These are phyloP conservation scores for Drosophila bifasciata DNA, from an alignment of 1,140 invertebrate genomes.

Conservation along the genomic window DNA sequence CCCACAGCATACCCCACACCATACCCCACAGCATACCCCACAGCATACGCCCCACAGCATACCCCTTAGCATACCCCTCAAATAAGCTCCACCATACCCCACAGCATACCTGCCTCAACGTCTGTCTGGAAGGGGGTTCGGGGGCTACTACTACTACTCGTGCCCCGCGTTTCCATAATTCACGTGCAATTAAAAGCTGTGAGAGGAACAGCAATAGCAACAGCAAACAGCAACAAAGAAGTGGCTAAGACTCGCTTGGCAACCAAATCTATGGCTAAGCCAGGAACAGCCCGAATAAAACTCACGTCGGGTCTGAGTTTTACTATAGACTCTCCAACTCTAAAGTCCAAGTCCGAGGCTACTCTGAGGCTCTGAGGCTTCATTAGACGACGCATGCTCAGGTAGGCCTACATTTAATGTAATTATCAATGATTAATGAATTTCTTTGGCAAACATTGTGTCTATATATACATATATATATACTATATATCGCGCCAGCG, in stretches of 20 bases:
- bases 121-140: too few species aligned
- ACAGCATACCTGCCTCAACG: too few species aligned
- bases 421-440: constrained; percentile 82
- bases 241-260: constrained; percentile 46
- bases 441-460: constrained; percentile 74
- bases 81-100: too few species aligned
- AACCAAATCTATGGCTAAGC: too few species aligned
- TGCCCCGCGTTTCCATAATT: constrained; percentile 72
- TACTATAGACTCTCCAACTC: too few species aligned
- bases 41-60: not conserved
- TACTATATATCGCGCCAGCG: not conserved
- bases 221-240: constrained; percentile 24
- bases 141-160: too few species aligned
- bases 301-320: not conserved
- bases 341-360: constrained; percentile 6
- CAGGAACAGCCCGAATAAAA: too few species aligned
- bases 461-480: constrained; percentile 24
- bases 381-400: constrained; percentile 53
- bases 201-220: too few species aligned
- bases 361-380: constrained; percentile 7
- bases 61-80: too few species aligned
- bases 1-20: too few species aligned
- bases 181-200: constrained; percentile 70
- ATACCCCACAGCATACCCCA: too few species aligned
- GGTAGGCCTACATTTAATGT: constrained; percentile 78